Conservation (phyloP, 2,888 invertebrate genomes). For the Orchesella flavescens region DNA sequence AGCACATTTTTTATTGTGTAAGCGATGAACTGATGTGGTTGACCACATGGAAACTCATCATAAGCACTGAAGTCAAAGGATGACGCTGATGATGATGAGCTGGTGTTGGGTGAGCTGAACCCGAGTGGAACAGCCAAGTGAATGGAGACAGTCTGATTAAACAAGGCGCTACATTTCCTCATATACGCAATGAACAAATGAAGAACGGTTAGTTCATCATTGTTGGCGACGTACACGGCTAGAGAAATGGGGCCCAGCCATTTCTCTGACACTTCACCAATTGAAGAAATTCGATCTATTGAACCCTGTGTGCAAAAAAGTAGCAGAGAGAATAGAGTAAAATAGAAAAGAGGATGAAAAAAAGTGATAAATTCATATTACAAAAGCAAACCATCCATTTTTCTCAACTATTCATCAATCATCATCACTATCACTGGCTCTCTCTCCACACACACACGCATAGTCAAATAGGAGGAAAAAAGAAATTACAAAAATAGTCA, state of each 20-base stretch:
- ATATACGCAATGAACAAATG: constrained; percentile 85
- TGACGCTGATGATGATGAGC: constrained; percentile 16
- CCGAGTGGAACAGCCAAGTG: constrained; percentile 82
- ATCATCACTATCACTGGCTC: neutral
- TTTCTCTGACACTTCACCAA: constrained; percentile 85
- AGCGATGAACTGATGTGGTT: constrained; percentile 80
- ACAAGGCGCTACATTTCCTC: constrained; percentile 82
- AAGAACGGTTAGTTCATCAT: constrained; percentile 81
- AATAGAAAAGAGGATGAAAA: neutral
- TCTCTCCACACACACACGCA: neutral
- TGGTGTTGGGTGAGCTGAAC: constrained; percentile 47
- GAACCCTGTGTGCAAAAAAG: constrained; percentile 80
- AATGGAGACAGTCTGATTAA: constrained; percentile 83
- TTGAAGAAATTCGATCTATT: constrained; percentile 85
- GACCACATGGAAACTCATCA: constrained; percentile 78
- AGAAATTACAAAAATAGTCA: neutral
- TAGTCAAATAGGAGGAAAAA: neutral
- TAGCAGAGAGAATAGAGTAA: neutral
- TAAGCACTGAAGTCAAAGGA: constrained; percentile 49
- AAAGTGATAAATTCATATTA: constrained; percentile 1
- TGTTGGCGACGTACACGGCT: constrained; percentile 81
- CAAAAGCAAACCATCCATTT: neutral
- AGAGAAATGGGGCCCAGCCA: constrained; percentile 91
- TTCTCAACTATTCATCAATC: neutral
- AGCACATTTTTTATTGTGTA: constrained; percentile 79